Evolutionary conservation across 2,797 vertebrate genomes (phyloP).

Genomic region (Furcifer pardalis): DNA sequence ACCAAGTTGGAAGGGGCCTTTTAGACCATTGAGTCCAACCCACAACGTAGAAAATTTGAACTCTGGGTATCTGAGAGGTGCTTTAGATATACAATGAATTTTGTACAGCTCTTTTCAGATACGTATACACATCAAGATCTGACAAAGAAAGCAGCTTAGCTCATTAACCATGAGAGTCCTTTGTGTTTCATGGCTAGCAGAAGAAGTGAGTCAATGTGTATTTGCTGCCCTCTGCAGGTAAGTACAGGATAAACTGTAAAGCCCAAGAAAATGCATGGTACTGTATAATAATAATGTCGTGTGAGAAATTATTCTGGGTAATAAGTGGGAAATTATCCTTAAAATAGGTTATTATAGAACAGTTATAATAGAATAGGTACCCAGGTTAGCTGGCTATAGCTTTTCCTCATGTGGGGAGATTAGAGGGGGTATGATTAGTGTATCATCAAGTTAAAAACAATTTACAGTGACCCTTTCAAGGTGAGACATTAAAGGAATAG

Average conservation of each 20-base stretch:
- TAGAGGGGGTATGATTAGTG: neutral
- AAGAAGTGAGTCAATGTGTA: neutral
- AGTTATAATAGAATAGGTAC: no score
- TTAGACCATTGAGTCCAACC: no score
- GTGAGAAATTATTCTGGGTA: neutral
- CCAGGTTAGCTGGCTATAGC: neutral
- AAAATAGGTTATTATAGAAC: no score
- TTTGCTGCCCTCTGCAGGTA: slow-evolving; percentile 19
- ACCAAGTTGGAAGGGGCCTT: no score
- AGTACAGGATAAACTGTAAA: neutral
- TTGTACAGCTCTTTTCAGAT: neutral
- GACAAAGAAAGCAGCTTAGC: neutral
- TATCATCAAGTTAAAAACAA: no score
- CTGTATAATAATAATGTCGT: no score
- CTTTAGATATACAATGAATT: no score
- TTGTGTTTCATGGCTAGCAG: neutral
- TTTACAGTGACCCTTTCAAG: no score
- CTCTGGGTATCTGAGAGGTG: no score
- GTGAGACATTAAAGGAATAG: no score
- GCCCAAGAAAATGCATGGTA: neutral
- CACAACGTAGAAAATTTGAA: no score
- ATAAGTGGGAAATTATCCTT: neutral
- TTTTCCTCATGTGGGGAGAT: neutral
- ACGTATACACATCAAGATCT: neutral
- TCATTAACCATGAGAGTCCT: neutral